Evolutionary conservation across 2,888 invertebrate genomes (phyloP).

Genomic region (Himalopsyche tibetana): DNA sequence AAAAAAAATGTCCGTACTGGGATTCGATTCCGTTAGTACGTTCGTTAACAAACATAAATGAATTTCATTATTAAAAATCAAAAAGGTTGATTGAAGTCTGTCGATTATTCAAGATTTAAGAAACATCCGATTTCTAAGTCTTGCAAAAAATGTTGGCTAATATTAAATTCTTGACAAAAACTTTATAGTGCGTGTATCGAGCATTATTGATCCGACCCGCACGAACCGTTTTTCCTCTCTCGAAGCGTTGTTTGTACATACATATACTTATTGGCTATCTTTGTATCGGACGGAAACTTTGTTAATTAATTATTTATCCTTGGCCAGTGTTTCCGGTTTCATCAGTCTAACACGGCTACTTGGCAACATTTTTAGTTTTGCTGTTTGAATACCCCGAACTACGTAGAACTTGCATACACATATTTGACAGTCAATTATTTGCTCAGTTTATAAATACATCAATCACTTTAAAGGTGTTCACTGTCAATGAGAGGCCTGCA

Average conservation of each 20-base stretch:
- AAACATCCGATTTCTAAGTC: too few relatives aligned
- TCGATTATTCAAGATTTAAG: too few relatives aligned
- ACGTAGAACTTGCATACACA: too few relatives aligned
- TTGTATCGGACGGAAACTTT: conserved; percentile 8
- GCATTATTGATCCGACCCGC: conserved; percentile 6
- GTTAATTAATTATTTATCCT: conserved; percentile 25
- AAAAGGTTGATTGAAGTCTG: too few relatives aligned
- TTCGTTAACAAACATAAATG: too few relatives aligned
- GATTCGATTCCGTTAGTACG: too few relatives aligned
- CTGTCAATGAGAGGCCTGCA: too few relatives aligned
- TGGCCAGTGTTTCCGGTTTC: neutral
- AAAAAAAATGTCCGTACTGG: too few relatives aligned
- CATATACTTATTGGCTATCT: neutral
- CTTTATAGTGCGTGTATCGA: neutral
- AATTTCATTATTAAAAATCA: too few relatives aligned
- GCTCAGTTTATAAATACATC: too few relatives aligned
- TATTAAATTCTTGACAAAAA: neutral
- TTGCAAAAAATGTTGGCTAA: neutral
- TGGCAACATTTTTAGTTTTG: neutral
- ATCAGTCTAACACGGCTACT: neutral
- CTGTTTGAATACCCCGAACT: neutral
- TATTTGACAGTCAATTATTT: too few relatives aligned
- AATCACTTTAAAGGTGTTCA: too few relatives aligned
- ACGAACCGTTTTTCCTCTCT: neutral
- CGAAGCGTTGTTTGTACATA: neutral